A percentile compares a stretch with the other conserved stretches of the same genome.
Evolutionary conservation across 2,797 vertebrate species (phyloP).

Genomic region (Otolemur crassicaudatus): DNA sequence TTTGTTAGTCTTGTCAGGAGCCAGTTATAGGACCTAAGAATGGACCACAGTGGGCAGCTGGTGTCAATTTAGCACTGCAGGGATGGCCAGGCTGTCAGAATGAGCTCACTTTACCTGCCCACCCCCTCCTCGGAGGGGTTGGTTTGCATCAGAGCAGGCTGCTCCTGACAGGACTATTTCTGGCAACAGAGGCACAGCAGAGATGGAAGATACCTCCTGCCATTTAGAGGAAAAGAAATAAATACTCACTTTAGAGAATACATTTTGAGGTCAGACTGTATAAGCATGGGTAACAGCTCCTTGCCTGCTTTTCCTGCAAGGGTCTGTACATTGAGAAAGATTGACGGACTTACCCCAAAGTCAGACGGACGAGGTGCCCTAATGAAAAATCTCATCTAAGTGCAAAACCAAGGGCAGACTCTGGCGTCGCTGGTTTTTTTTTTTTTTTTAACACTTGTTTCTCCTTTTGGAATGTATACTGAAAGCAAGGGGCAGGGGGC

Average conservation of each 20-base stretch:
- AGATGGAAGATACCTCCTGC: slow-evolving; percentile 45
- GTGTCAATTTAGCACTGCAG: slow-evolving; percentile 71
- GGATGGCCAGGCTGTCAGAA: slow-evolving; percentile 26
- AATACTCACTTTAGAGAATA: slow-evolving; percentile 56
- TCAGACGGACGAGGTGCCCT: not conserved
- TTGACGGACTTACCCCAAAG: not conserved
- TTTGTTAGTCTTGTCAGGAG: slow-evolving; percentile 80
- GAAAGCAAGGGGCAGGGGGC: not conserved
- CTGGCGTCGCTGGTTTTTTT: not conserved
- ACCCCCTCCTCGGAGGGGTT: not conserved
- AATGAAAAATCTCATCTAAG: not conserved
- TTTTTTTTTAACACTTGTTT: not conserved
- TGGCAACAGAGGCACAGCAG: slow-evolving; percentile 27
- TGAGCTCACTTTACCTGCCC: slow-evolving; percentile 68
- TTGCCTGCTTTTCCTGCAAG: slow-evolving; percentile 1
- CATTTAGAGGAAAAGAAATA: slow-evolving; percentile 62
- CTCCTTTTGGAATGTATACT: not conserved
- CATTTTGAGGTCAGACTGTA: not conserved
- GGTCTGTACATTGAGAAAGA: not conserved
- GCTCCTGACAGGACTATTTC: slow-evolving; percentile 24
- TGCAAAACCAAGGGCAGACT: slow-evolving; percentile 24
- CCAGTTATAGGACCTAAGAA: slow-evolving; percentile 79
- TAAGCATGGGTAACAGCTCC: not conserved
- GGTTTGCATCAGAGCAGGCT: slow-evolving; percentile 20
- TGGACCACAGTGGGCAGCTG: slow-evolving; percentile 77